Evolutionary conservation across 30 jellyfish, hydroid and myxozoan genomes (phyloP).

Genomic region (Aurelia aurita): DNA sequence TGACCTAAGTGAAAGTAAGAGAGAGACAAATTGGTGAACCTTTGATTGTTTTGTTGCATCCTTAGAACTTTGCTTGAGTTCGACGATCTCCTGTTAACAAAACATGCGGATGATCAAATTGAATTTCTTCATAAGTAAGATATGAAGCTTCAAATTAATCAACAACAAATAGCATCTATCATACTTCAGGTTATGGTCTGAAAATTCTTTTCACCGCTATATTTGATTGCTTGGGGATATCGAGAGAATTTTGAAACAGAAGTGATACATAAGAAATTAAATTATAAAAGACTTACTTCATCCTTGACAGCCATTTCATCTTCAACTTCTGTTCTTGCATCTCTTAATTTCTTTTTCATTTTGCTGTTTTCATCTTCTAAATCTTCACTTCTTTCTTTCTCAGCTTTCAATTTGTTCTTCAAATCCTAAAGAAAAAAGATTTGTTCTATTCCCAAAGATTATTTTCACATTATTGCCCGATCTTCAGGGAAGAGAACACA

Average conservation of each 20-base stretch:
- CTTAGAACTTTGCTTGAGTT: conserved; percentile 25
- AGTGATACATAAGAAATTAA: too few relatives aligned
- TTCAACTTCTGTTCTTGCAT: conserved; percentile 50
- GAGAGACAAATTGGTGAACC: neutral
- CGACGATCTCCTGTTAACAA: conserved; percentile 30
- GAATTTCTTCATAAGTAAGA: too few relatives aligned
- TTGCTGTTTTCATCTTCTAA: conserved; percentile 46
- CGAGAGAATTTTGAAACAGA: too few relatives aligned
- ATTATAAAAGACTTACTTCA: conserved; percentile 17
- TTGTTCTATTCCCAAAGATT: too few relatives aligned
- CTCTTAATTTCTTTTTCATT: conserved; percentile 57
- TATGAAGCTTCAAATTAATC: too few relatives aligned
- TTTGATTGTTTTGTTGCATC: conserved; percentile 44
- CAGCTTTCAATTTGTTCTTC: conserved; percentile 47
- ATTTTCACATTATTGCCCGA: too few relatives aligned
- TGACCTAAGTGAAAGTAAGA: too few relatives aligned
- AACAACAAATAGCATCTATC: too few relatives aligned
- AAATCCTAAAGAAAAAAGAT: conserved; percentile 10
- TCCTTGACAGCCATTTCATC: conserved; percentile 48
- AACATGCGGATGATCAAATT: neutral
- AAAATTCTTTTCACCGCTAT: too few relatives aligned
- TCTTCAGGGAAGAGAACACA: too few relatives aligned
- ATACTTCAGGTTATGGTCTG: too few relatives aligned
- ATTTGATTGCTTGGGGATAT: too few relatives aligned
- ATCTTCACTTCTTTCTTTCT: conserved; percentile 51